These are phyloP conservation scores for Drosophila mulleri DNA, from an alignment of 2,888 invertebrate genomes.

Conservation along the genomic window DNA sequence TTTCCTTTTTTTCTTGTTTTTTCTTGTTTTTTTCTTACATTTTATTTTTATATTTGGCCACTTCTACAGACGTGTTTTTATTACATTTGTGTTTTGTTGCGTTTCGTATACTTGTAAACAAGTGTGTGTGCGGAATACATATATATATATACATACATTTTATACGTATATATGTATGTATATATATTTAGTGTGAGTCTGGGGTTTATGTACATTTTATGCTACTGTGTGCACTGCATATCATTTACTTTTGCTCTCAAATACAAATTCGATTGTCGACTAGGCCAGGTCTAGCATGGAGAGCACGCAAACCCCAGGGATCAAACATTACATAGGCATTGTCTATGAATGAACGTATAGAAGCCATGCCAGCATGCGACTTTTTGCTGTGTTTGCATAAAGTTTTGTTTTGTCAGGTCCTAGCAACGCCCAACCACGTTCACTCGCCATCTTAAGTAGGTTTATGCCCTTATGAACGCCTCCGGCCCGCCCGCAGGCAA, in stretches of 20 bases:
- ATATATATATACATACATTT: conserved; percentile 9
- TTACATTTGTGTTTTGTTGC: conserved; percentile 63
- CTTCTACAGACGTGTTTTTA: conserved; percentile 56
- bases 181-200: conserved; percentile 17
- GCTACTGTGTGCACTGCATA: conserved; percentile 35
- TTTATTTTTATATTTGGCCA: conserved; percentile 20
- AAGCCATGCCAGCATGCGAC: conserved; percentile 27
- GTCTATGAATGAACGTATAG: conserved; percentile 36
- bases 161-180: neutral
- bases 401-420: conserved; percentile 38
- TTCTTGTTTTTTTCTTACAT: neutral
- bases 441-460: conserved; percentile 37
- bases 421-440: conserved; percentile 9
- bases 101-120: conserved; percentile 45
- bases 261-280: conserved; percentile 19
- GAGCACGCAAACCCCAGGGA: neutral
- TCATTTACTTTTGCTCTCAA: conserved; percentile 55
- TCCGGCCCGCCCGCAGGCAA: conserved; percentile 26
- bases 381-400: conserved; percentile 71
- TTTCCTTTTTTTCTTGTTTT: conserved; percentile 7
- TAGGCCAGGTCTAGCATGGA: neutral
- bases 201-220: conserved; percentile 45
- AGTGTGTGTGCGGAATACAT: conserved; percentile 17
- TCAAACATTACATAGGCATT: conserved; percentile 3
- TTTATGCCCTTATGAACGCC: conserved; percentile 42